phyloP scores from a whole-genome alignment of 2,113 vertebrate genomes.

The Microcebus jonahi region DNA sequence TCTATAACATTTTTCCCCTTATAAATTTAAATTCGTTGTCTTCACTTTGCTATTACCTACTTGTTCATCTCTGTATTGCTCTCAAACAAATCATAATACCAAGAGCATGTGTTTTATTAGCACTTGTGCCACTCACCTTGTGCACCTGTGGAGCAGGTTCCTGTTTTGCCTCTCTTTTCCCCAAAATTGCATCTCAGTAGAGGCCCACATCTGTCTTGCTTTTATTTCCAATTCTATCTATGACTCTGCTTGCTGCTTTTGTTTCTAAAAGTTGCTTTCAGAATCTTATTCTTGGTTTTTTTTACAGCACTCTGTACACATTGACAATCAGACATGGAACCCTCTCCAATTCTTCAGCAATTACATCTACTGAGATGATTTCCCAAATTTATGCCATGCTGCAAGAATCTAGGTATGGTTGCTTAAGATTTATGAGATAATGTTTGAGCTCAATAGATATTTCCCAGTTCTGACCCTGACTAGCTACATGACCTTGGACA shows the following conservation, averaged over 20 bases:
- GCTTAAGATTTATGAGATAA: background rate
- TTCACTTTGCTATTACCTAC: background rate
- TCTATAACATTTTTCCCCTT: background rate
- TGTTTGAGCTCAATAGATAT: background rate
- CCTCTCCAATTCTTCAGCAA: background rate
- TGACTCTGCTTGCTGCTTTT: background rate
- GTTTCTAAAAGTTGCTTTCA: background rate
- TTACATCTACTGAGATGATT: background rate
- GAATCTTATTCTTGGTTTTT: background rate
- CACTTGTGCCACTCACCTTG: background rate
- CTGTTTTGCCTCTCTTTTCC: background rate
- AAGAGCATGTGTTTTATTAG: background rate
- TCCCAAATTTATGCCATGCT: background rate
- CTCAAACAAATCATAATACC: background rate
- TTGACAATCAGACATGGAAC: background rate
- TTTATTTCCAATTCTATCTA: background rate
- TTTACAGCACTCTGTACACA: background rate
- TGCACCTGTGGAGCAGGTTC: background rate
- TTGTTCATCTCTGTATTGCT: background rate
- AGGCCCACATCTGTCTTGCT: background rate
- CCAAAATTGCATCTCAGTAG: no score
- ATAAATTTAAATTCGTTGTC: background rate
- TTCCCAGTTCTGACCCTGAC: background rate
- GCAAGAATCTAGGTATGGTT: background rate
- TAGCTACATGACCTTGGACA: background rate